Conservation (phyloP, 2,113 vertebrate species). For the Varanus komodoensis region DNA sequence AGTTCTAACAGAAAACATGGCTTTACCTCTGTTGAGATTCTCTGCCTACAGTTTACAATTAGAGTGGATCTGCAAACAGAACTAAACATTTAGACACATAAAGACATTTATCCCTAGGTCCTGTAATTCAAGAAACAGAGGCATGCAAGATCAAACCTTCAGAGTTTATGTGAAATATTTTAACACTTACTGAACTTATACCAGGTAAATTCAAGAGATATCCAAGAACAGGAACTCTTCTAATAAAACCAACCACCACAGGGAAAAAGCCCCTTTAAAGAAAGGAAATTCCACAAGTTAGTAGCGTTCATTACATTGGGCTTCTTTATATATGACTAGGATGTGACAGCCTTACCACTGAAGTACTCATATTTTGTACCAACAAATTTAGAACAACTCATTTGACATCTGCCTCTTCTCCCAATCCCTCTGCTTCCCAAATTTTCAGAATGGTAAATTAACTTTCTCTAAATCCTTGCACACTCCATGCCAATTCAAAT, state of each 20-base stretch:
- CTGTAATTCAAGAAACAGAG: neutral
- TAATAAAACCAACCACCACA: constrained; percentile 94
- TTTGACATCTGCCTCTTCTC: neutral
- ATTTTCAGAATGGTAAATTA: neutral
- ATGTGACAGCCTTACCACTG: neutral
- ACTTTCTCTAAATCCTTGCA: neutral
- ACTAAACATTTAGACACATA: neutral
- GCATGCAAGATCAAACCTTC: neutral
- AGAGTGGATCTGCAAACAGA: neutral
- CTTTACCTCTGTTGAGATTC: neutral
- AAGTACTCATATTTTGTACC: neutral
- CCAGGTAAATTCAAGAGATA: constrained; percentile 97
- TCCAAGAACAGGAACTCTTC: constrained; percentile 95
- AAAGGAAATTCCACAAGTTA: neutral
- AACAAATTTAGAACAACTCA: neutral
- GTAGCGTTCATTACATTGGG: constrained; percentile 18
- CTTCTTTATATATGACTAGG: neutral
- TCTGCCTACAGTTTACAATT: too few relatives aligned
- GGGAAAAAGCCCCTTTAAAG: constrained; percentile 94
- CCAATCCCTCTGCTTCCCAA: too few relatives aligned
- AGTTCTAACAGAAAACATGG: neutral
- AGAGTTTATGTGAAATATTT: constrained; percentile 22
- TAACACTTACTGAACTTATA: constrained; percentile 92
- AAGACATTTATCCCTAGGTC: neutral
- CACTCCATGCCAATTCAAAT: neutral